A percentile compares a stretch with the other conserved stretches of the same genome.
Conservation (phyloP, 2,888 invertebrate genomes). For the Lasioglossum zephyrum region DNA sequence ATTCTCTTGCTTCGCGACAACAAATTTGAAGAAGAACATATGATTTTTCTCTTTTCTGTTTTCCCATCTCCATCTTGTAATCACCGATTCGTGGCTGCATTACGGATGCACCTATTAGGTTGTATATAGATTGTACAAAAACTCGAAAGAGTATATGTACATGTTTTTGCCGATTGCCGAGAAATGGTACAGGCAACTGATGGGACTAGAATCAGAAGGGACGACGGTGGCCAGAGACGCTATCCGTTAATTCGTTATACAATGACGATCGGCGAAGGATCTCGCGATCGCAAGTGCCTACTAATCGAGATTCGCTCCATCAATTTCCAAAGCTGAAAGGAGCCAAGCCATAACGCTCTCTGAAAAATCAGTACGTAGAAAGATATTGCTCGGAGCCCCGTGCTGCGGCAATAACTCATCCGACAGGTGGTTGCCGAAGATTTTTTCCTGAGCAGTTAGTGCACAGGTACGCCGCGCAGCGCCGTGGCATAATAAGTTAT, state of each 20-base stretch:
- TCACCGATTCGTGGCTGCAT: background rate
- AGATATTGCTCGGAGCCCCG: slow-evolving; percentile 1
- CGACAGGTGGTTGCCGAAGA: slow-evolving; percentile 45
- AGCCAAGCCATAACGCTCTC: too few species aligned
- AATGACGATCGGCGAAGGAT: background rate
- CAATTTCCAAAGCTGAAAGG: background rate
- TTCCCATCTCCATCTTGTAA: background rate
- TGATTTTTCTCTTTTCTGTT: background rate
- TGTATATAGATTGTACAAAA: background rate
- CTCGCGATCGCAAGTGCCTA: background rate
- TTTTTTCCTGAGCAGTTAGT: slow-evolving; percentile 18
- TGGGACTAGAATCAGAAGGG: too few species aligned
- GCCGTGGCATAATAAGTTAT: slow-evolving; percentile 40
- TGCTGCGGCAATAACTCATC: slow-evolving; percentile 45
- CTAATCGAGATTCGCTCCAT: background rate
- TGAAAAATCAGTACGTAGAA: slow-evolving; percentile 1
- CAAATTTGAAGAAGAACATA: background rate
- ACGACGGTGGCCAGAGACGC: background rate
- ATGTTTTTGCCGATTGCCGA: background rate
- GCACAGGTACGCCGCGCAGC: background rate
- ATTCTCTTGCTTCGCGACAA: background rate
- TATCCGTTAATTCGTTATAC: background rate
- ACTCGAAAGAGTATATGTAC: background rate
- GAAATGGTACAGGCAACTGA: background rate
- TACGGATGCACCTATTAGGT: background rate